Evolutionary conservation across 2,797 vertebrate genomes (phyloP).

Genomic region (Poeciliopsis gracilis): DNA sequence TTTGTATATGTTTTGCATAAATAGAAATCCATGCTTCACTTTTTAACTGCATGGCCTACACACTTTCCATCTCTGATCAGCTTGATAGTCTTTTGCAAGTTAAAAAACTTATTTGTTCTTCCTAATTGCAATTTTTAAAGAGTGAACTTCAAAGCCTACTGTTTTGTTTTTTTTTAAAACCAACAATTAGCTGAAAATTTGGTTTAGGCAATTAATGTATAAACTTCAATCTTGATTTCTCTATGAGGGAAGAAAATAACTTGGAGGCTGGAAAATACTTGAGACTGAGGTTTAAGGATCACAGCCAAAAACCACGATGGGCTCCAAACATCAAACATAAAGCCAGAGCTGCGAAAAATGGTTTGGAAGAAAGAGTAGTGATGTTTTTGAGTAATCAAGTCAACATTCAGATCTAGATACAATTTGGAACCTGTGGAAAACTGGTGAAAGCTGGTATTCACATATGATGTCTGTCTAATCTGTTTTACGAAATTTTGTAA

Average conservation of each 20-base stretch:
- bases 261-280: background rate
- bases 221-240: background rate
- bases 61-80: slow-evolving; percentile 26
- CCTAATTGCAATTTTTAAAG: background rate
- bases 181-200: background rate
- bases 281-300: background rate
- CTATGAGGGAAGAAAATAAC: background rate
- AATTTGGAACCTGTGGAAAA: background rate
- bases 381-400: background rate
- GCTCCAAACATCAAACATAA: background rate
- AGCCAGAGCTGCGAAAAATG: background rate
- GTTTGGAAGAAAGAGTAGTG: background rate
- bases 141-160: background rate
- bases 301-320: background rate
- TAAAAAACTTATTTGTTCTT: slow-evolving; percentile 5
- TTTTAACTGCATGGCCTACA: background rate
- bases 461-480: background rate
- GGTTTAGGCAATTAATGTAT: background rate
- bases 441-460: background rate
- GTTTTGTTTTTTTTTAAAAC: no score
- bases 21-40: background rate
- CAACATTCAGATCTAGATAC: background rate
- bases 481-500: background rate
- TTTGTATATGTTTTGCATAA: slow-evolving; percentile 11
- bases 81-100: slow-evolving; percentile 21